These are phyloP conservation scores for Amphimedon queenslandica DNA, from an alignment of 37 sponge, comb jelly and placozoan species.

Conservation along the genomic window DNA sequence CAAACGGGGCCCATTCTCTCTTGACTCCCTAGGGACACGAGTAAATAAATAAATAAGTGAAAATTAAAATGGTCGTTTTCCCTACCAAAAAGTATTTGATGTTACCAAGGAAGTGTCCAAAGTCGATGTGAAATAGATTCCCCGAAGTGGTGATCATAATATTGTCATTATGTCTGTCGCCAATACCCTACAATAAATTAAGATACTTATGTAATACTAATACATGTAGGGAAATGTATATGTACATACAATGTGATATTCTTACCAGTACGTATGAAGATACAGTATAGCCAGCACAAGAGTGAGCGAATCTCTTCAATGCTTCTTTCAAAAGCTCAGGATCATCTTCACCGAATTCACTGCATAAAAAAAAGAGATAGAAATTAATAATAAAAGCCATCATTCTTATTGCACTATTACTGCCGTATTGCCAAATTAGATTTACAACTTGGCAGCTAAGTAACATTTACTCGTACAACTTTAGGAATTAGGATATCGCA, in stretches of 20 bases:
- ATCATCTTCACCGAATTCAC: slow-evolving; percentile 61
- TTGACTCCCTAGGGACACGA: slow-evolving; percentile 56
- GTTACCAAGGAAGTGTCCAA: slow-evolving; percentile 97
- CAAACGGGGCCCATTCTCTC: slow-evolving; percentile 94
- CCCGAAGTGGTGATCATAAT: slow-evolving; percentile 90
- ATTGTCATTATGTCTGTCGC: slow-evolving; percentile 96
- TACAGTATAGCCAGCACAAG: slow-evolving; percentile 92
- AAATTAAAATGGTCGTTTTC: no score
- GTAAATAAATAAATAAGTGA: background rate
- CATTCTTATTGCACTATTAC: no score
- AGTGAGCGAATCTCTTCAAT: slow-evolving; percentile 59
- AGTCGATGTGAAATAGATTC: slow-evolving; percentile 96
- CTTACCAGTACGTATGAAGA: slow-evolving; percentile 86
- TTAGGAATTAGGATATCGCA: no score
- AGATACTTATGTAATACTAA: background rate
- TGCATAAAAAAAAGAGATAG: background rate
- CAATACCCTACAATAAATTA: slow-evolving; percentile 63
- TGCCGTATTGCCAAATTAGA: no score
- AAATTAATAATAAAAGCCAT: background rate
- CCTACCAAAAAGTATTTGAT: slow-evolving; percentile 79
- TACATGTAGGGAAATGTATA: background rate
- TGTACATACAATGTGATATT: background rate
- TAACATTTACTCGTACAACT: no score
- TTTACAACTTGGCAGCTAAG: no score
- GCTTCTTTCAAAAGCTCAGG: slow-evolving; percentile 60